These are phyloP conservation scores for Ephialtes manifestator DNA, from an alignment of 2,888 invertebrate genomes.

Conservation along the genomic window DNA sequence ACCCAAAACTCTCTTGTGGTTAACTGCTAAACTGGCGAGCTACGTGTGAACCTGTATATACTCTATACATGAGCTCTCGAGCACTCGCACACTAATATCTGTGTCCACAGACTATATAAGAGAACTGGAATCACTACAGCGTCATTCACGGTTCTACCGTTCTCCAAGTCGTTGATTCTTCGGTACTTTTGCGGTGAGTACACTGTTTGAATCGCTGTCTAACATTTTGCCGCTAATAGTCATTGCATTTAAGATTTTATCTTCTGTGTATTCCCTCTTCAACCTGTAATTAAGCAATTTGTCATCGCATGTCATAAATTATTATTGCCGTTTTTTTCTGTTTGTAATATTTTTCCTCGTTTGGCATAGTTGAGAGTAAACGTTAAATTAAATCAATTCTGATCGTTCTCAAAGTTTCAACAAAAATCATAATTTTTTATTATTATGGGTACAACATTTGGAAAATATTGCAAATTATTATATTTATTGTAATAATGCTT, in stretches of 20 bases:
- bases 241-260: not conserved
- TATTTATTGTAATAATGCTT: too few relatives aligned
- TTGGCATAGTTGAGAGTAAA: too few relatives aligned
- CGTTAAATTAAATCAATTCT: too few relatives aligned
- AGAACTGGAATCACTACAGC: slow-evolving; percentile 73
- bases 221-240: not conserved
- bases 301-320: too few relatives aligned
- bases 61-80: not conserved
- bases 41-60: not conserved
- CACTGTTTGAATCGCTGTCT: not conserved
- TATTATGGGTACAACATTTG: too few relatives aligned
- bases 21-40: not conserved
- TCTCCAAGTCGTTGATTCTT: slow-evolving; percentile 71
- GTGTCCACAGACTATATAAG: slow-evolving; percentile 74
- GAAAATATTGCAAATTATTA: too few relatives aligned
- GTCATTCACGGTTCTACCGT: slow-evolving; percentile 80
- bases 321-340: too few relatives aligned
- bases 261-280: too few relatives aligned
- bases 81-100: slow-evolving; percentile 6
- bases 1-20: not conserved
- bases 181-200: slow-evolving; percentile 69
- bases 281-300: too few relatives aligned
- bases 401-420: too few relatives aligned
- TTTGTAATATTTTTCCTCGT: too few relatives aligned
- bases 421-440: too few relatives aligned